These are phyloP conservation scores for Gallinago undulata DNA, from an alignment of 2,113 vertebrate genomes.

Conservation along the genomic window DNA sequence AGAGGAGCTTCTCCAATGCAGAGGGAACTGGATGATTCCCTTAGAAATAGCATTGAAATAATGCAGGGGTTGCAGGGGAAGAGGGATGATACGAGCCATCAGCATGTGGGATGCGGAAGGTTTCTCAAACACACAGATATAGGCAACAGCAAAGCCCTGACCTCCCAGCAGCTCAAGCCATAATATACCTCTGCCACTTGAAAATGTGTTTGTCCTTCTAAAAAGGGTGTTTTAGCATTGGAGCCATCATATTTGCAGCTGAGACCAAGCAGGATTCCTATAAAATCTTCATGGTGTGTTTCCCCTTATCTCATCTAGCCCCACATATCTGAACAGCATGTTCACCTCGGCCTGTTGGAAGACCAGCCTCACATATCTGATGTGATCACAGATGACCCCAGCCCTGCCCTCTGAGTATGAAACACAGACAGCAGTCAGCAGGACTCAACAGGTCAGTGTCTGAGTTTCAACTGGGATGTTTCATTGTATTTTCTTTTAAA, in stretches of 20 bases:
- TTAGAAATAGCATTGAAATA: background rate
- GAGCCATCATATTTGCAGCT: background rate
- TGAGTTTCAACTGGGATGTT: background rate
- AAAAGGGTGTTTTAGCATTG: background rate
- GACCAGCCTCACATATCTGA: background rate
- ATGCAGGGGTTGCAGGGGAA: background rate
- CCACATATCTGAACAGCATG: fast-evolving
- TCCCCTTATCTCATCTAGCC: background rate
- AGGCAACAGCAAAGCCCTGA: background rate
- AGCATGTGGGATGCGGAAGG: background rate
- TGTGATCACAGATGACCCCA: background rate
- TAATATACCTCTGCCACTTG: background rate
- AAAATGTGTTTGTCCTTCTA: background rate
- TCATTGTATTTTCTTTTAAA: background rate
- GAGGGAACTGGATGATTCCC: background rate
- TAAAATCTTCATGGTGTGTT: background rate
- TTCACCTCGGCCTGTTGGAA: background rate
- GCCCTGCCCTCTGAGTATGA: background rate
- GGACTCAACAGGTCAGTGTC: slow-evolving; percentile 33
- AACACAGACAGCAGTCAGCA: slow-evolving; percentile 17
- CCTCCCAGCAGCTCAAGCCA: background rate
- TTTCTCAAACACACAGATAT: background rate
- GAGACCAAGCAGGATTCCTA: background rate
- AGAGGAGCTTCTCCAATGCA: background rate
- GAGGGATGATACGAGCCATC: background rate